phyloP scores from a whole-genome alignment of 2,888 invertebrate species.

The Drosophila mimetica region DNA sequence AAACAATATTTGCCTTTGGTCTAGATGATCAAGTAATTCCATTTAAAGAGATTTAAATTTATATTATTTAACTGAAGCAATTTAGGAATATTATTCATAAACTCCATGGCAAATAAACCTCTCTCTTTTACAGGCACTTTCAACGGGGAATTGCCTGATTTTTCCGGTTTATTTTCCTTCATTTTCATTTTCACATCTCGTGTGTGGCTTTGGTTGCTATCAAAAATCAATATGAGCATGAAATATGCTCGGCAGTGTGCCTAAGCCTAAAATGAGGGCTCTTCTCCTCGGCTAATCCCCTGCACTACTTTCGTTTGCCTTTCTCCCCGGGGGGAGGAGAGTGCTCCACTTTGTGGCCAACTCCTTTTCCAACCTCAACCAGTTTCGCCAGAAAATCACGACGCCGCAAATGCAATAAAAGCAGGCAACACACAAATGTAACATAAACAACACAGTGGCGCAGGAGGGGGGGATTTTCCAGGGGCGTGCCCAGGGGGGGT shows the following conservation, averaged over 20 bases:
- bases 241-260: constrained; percentile 33
- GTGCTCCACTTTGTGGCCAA: constrained; percentile 39
- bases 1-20: background rate
- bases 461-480: constrained; percentile 5
- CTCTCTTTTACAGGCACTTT: too few species aligned
- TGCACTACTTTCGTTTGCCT: constrained; percentile 36
- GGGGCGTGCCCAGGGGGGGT: constrained; percentile 19
- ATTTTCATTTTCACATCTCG: constrained; percentile 25
- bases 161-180: constrained; percentile 15
- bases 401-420: constrained; percentile 73
- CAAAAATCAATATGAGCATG: constrained; percentile 48
- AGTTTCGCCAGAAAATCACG: constrained; percentile 67
- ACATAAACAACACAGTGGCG: constrained; percentile 52
- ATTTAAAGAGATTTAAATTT: background rate
- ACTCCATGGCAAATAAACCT: too few species aligned
- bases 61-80: too few species aligned
- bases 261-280: constrained; percentile 37
- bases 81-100: too few species aligned
- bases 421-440: constrained; percentile 52
- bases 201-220: constrained; percentile 30
- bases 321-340: constrained; percentile 18
- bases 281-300: constrained; percentile 20
- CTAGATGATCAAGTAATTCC: background rate
- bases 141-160: constrained; percentile 13
- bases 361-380: constrained; percentile 29